Base-by-base conservation (phyloP, 2,113 vertebrate species). In the Pampusana beccarii region DNA sequence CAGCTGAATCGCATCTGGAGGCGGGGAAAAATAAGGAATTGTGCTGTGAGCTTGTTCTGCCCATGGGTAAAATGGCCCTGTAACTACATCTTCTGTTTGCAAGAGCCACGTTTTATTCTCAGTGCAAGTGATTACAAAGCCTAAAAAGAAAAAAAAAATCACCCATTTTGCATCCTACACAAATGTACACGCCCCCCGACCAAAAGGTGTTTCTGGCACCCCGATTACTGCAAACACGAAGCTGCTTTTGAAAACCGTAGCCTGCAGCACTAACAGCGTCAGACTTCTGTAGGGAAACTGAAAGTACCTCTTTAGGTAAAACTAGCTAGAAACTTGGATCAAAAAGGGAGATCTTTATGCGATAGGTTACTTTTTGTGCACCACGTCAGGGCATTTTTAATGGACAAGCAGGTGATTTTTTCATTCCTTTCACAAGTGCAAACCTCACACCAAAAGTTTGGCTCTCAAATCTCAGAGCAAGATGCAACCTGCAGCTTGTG, bases 331-430 rank as follows among this genome's bases (percentile, higher is more conserved):
- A 88, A 66, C 31, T 33, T 21, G 15, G 36, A 38, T 85, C 42
- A 25, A 23, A 61, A 74, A 25, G 64, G 48, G 67, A 54, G 13
- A 5, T 42, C 53, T 89, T 85, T 56, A 53, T 16, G 83, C 83
- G 51, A n/a, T 10, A 40, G 46, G 46, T 62, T 77, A n/a, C n/a
- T 4, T 74, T 75, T 61, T 58, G 20, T 57, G 73, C 60, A 31
- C 44, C 23, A 9, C 23, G 6, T 62, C 0, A 0, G 31, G 36
- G 34, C 60, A 10, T 60, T 80, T 82, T 29, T 48, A 10, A 0
- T 34, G 69, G 57, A 11, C 70, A 42, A 62, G 28, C n/a, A 33
- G 60, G 54, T 73, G 67, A 61, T 83, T 70, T 50, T 89, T 83
- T 77, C 28, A 51, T 71, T 42, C 26, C 9, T 44, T 40, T 77